Base-by-base conservation (phyloP, 35 echinoderm and acorn worm genomes). In the Holothuria glaberrima region DNA sequence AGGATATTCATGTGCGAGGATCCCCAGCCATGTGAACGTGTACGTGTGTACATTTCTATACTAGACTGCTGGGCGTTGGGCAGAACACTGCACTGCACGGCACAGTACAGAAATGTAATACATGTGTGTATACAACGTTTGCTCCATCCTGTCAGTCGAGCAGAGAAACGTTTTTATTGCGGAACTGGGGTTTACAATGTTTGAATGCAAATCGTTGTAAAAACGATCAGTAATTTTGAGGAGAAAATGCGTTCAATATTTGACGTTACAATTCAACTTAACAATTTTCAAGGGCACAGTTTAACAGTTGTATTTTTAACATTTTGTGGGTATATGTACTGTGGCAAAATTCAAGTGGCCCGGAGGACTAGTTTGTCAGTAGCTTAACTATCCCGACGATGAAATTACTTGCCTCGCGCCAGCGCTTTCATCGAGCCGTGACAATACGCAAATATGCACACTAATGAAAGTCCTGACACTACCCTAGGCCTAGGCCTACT, bases 281-380 rank as follows among this genome's bases (percentile, higher is more conserved):
- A n/a, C n/a, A n/a, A n/a, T n/a, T n/a, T n/a, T n/a, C 21, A 21
- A 12, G 12, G 12, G 58, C n/a, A n/a, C n/a, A n/a, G n/a, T n/a
- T n/a, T n/a, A n/a, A n/a, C n/a, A n/a, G n/a, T n/a, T n/a, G n/a
- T 59, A 59, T 59, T 59, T 59, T 59, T 59, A 59, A 59, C 58
- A 59, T 59, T 59, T 12, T 59, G 58, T 12, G 58, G 58, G 58
- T 59, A 59, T 59, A 59, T 59, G 58, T 59, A 59, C 58, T 12
- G 58, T 59, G n/a, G n/a, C n/a, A n/a, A n/a, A n/a, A n/a, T n/a
- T n/a, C n/a, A n/a, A n/a, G n/a, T n/a, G n/a, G n/a, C n/a, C n/a
- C n/a, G n/a, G n/a, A n/a, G n/a, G n/a, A n/a, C n/a, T n/a, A n/a
- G n/a, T n/a, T n/a, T n/a, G 58, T 12, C 58, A 59, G 21, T 13